Conservation (phyloP, 1,140 invertebrate genomes). For the Steinernema khuongi region DNA sequence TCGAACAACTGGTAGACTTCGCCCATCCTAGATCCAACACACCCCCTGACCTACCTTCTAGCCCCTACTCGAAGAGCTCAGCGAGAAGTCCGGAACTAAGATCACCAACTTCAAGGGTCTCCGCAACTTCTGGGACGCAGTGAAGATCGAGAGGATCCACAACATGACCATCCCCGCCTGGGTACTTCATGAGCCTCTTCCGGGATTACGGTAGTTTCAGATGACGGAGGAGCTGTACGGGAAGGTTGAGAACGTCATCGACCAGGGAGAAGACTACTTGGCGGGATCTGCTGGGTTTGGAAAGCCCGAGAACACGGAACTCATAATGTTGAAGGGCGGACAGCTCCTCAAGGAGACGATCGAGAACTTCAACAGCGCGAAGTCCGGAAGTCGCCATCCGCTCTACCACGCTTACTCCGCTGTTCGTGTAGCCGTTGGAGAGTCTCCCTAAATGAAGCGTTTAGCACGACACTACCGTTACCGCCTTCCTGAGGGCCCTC, state of each 20-base stretch:
- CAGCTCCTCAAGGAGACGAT: slow-evolving; percentile 24
- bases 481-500: slow-evolving; percentile 18
- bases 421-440: not conserved
- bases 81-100: slow-evolving; percentile 18
- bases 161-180: slow-evolving; percentile 23
- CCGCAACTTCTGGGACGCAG: slow-evolving; percentile 15
- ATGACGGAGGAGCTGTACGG: slow-evolving; percentile 12
- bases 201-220: too few species aligned
- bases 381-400: not conserved
- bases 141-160: slow-evolving; percentile 21
- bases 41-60: not conserved
- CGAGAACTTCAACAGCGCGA: slow-evolving; percentile 5
- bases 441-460: not conserved
- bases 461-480: slow-evolving; percentile 23
- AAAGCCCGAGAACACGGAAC: slow-evolving; percentile 12
- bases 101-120: slow-evolving; percentile 19
- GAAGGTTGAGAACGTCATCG: slow-evolving; percentile 11
- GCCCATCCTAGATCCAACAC: not conserved
- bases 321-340: slow-evolving; percentile 21
- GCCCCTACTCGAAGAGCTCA: not conserved
- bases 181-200: too few species aligned
- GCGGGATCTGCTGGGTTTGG: slow-evolving; percentile 17
- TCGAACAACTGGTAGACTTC: not conserved
- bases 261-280: slow-evolving; percentile 12
- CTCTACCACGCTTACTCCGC: not conserved